Conservation (phyloP, 1,140 invertebrate genomes). For the Pomacea maculata region DNA sequence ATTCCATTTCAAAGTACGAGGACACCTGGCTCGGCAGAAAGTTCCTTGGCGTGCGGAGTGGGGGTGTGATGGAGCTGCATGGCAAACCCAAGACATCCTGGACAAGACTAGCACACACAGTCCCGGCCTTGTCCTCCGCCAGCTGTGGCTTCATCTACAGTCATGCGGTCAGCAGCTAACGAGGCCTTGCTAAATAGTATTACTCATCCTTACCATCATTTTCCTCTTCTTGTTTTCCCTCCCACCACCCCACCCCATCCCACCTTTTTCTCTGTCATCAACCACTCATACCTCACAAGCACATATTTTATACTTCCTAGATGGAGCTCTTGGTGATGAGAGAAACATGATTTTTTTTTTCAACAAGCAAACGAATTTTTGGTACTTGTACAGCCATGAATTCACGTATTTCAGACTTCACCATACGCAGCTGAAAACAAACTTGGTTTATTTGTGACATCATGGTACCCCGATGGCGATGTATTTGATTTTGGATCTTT, state of each 20-base stretch:
- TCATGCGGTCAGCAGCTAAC: background rate
- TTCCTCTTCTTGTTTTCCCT: no score
- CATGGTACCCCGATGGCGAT: conserved; percentile 15
- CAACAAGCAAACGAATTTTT: no score
- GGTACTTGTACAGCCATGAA: no score
- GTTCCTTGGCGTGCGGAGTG: conserved; percentile 16
- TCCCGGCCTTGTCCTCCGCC: background rate
- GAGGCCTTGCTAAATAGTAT: no score
- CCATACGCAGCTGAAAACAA: background rate
- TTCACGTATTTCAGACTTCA: background rate
- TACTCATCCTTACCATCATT: no score
- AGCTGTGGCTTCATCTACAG: conserved; percentile 5
- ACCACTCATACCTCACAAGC: no score
- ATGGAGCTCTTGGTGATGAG: no score
- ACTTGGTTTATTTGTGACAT: conserved; percentile 12
- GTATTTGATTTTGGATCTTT: conserved; percentile 16
- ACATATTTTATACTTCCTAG: no score
- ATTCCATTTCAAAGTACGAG: background rate
- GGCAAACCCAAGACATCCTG: conserved; percentile 16
- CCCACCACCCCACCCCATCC: no score
- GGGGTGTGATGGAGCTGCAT: conserved; percentile 18
- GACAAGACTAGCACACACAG: conserved; percentile 18
- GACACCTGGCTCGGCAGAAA: conserved; percentile 23
- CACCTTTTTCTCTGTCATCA: no score
- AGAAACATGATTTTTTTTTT: no score